Evolutionary conservation across 2,113 vertebrate species (phyloP), one percentile per base, ranked within the genome.

Genomic region (Podilymbus podiceps): DNA sequence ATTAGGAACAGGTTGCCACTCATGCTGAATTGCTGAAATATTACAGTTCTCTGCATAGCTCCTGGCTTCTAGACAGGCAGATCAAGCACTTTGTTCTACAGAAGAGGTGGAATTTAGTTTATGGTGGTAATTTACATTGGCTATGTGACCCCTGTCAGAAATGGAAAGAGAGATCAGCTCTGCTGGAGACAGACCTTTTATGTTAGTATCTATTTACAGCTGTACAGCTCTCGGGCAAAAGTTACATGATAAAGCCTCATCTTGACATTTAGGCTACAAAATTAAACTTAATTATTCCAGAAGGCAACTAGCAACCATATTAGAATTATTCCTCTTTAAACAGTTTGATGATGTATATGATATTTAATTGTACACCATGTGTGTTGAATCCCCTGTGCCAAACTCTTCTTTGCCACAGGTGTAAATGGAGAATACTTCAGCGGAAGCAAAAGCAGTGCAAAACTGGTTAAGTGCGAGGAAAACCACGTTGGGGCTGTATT

Each of bases 111-210:
- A 97, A 95, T 97, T 96, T 75, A 78, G 73, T 93, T 96, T 97
- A 93, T 87, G 92, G 88, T 75, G 97, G 86, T 96, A 95, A 97
- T 97, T 97, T 96, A 97, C 96, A 93, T 50, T 53, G 92, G 66
- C 84, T 95, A 38, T 93, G 86, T 97, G 97, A 97, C 96, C 94
- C 73, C 92, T 97, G 96, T 97, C 94, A 96, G 90, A 87, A 95
- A 19, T 79, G 90, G 95, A 96, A 85, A 97, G 90, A 86, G 90
- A 95, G 90, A 95, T 92, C 92, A 95, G 74, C 92, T 93, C 95
- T 95, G 86, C 73, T 95, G 97, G 95, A 95, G 86, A 95, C 89
- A 89, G 88, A 90, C 73, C 89, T 96, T 97, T 97, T 85, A 95
- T 94, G 92, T 84, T 94, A 72, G 83, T 92, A 85, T 94, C 92